Conservation (phyloP, 2,797 vertebrate species). For the Galagoides demidoff region DNA sequence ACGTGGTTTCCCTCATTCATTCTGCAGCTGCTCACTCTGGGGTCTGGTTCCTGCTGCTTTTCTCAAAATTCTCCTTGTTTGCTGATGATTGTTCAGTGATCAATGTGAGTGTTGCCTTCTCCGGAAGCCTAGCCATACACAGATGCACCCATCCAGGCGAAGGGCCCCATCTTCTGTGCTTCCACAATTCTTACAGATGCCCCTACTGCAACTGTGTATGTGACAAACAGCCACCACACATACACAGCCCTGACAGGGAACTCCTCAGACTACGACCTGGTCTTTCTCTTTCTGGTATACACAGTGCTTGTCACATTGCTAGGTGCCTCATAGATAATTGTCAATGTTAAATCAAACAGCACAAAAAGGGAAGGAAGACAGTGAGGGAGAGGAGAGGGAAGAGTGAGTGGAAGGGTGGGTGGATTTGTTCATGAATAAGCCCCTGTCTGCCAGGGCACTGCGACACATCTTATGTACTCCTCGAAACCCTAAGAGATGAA, state of each 20-base stretch:
- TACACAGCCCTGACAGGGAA: too few species aligned
- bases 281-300: neutral
- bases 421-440: too few species aligned
- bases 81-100: neutral
- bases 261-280: neutral
- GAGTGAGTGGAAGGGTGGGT: too few species aligned
- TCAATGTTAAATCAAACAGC: neutral
- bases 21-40: neutral
- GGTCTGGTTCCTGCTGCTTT: neutral
- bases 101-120: neutral
- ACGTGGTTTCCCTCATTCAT: accelerated
- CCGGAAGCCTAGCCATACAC: neutral
- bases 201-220: neutral
- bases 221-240: neutral
- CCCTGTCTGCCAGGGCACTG: neutral
- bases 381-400: neutral
- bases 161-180: neutral
- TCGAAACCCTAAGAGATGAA: neutral
- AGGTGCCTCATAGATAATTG: neutral
- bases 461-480: neutral
- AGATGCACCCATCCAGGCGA: neutral
- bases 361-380: too few species aligned
- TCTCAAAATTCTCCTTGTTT: neutral
- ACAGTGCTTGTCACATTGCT: neutral
- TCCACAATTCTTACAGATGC: neutral